Conservation (phyloP, 2,113 vertebrate genomes). For the Rhagologus leucostigma region DNA sequence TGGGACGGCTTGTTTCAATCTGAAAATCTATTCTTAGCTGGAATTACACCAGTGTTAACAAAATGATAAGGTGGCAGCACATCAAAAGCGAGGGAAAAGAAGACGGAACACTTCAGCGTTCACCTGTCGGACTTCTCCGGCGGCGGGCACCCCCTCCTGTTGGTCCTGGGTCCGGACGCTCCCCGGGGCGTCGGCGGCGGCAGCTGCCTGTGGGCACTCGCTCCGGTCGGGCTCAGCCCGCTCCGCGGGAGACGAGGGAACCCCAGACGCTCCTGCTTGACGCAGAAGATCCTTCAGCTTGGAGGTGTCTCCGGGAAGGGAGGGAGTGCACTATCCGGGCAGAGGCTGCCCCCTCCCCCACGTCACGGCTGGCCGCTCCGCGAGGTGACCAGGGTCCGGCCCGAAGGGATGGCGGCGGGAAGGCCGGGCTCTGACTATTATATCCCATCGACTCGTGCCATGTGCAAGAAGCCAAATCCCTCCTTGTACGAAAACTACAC, state of each 20-base stretch:
- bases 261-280: not conserved
- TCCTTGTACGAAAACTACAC: not conserved
- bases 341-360: not conserved
- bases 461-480: not conserved
- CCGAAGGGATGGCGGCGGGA: not conserved
- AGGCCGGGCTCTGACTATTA: not conserved
- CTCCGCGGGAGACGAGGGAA: not conserved
- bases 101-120: not conserved
- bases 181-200: no score
- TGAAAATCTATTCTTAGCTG: not conserved
- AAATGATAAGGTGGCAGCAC: not conserved
- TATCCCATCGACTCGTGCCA: not conserved
- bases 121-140: no score
- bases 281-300: not conserved
- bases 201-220: no score
- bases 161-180: no score
- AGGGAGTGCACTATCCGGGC: not conserved
- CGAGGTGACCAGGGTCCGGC: not conserved
- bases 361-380: not conserved
- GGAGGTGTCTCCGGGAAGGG: not conserved
- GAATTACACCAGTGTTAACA: not conserved
- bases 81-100: fast-evolving
- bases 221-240: not conserved
- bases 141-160: not conserved
- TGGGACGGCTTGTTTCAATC: not conserved